Evolutionary conservation across 1,140 invertebrate genomes (phyloP).

Genomic region (Reticulitermes speratus): DNA sequence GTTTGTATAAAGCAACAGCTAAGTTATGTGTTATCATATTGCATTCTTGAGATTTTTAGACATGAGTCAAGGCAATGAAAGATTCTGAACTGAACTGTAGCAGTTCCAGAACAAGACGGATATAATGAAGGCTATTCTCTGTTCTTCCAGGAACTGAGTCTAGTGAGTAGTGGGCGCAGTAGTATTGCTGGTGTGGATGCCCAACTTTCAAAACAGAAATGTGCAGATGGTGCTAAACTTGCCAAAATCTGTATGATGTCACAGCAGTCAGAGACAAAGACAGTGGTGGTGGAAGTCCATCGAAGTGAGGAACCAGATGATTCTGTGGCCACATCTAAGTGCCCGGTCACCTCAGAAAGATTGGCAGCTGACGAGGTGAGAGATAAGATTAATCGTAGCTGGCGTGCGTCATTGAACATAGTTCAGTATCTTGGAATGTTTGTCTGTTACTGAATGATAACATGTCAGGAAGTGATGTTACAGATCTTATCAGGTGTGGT

Average conservation of each 20-base stretch:
- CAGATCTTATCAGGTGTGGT: no score
- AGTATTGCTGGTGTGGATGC: neutral
- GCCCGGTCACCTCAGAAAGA: neutral
- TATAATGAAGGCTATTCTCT: no score
- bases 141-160: neutral
- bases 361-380: neutral
- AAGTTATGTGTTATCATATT: no score
- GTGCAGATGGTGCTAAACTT: neutral
- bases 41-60: no score
- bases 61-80: no score
- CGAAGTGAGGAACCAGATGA: constrained; percentile 44
- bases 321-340: neutral
- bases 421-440: neutral
- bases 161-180: neutral
- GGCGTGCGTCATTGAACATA: neutral
- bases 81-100: no score
- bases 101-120: no score
- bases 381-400: neutral
- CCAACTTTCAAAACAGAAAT: neutral
- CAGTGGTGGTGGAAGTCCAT: constrained; percentile 62
- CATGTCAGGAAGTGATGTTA: no score
- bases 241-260: constrained; percentile 42
- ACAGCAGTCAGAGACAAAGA: constrained; percentile 53
- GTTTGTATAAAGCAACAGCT: no score
- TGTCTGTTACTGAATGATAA: constrained; percentile 24